Percentiles rank a stretch among this genome's conserved stretches.
Conservation (phyloP, 1,140 invertebrate genomes). For the Lasaia peninsularis region DNA sequence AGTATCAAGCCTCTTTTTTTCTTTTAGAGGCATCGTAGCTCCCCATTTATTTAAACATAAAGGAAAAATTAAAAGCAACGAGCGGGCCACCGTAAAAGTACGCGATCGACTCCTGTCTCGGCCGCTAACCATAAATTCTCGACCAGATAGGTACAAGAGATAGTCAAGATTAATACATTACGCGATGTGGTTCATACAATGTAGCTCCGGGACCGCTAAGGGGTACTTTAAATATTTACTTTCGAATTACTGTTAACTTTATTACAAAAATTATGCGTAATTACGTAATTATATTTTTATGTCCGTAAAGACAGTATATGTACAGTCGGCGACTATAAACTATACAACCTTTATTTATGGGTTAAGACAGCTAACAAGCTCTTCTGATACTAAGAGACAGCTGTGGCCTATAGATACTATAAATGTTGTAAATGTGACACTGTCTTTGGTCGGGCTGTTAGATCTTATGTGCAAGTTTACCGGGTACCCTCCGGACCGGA, state of each 20-base stretch:
- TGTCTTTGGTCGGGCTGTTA: too few species aligned
- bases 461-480: too few species aligned
- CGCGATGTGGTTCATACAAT: slow-evolving; percentile 10
- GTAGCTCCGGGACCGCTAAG: neutral
- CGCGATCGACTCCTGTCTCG: slow-evolving; percentile 6
- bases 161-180: slow-evolving; percentile 8
- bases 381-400: too few species aligned
- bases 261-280: slow-evolving; percentile 3
- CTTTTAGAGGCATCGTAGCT: too few species aligned
- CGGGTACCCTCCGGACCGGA: too few species aligned
- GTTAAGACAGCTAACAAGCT: too few species aligned
- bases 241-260: neutral
- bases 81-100: slow-evolving; percentile 4
- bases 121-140: neutral
- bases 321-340: neutral
- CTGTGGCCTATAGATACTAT: too few species aligned
- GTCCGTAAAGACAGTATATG: neutral
- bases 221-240: neutral
- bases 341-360: too few species aligned
- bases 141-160: slow-evolving; percentile 4
- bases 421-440: too few species aligned
- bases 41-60: neutral
- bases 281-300: slow-evolving; percentile 8
- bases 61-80: slow-evolving; percentile 5
- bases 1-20: too few species aligned